phyloP scores from a whole-genome alignment of 2,797 vertebrate genomes.

The Strix occidentalis region DNA sequence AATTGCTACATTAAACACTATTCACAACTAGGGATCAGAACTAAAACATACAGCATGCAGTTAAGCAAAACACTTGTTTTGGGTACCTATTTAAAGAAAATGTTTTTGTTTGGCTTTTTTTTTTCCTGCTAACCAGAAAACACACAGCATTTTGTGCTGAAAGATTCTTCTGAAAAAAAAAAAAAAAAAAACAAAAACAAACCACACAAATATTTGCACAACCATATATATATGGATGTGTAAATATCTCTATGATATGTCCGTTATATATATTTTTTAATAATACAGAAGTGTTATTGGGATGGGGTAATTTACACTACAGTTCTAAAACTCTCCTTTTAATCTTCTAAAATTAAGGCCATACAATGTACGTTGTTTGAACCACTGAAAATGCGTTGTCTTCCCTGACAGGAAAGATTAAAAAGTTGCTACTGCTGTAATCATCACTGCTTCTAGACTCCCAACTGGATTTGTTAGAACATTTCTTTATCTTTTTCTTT shows the following conservation, averaged over 20 bases:
- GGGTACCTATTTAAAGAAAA: not conserved
- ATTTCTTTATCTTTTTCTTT: not conserved
- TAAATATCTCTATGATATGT: not conserved
- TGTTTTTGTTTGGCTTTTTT: not conserved
- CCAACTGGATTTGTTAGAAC: not conserved
- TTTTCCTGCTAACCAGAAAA: not conserved
- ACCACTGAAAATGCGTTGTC: not conserved
- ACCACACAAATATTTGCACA: not conserved
- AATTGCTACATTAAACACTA: not conserved
- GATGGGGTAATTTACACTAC: not conserved
- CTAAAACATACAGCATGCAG: not conserved
- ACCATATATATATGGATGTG: not conserved
- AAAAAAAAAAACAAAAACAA: not conserved
- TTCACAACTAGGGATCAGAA: not conserved
- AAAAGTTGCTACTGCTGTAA: not conserved
- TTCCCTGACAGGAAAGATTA: not conserved
- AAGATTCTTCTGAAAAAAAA: not conserved
- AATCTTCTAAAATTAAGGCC: not conserved
- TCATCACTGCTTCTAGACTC: not conserved
- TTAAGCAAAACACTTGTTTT: not conserved
- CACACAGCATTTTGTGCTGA: not conserved
- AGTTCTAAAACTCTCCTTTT: not conserved
- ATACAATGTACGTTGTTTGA: not conserved
- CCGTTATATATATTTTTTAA: not conserved
- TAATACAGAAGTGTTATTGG: not conserved